phyloP scores from a whole-genome alignment of 2,888 invertebrate genomes.

The Stenodema calcarata region DNA sequence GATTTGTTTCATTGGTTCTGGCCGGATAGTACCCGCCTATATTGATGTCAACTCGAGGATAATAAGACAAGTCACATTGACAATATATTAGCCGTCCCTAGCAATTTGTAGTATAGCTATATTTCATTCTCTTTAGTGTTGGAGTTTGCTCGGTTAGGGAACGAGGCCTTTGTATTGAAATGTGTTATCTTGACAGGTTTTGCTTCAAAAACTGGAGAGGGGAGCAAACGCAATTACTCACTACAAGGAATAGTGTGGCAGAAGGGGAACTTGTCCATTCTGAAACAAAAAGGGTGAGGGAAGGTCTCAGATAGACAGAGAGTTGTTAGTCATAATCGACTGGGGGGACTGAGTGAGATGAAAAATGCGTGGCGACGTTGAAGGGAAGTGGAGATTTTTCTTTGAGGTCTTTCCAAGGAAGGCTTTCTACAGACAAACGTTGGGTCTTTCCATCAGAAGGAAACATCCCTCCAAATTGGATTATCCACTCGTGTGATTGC shows the following conservation, averaged over 20 bases:
- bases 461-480: neutral
- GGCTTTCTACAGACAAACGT: neutral
- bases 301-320: neutral
- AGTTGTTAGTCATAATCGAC: conserved; percentile 21
- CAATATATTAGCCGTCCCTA: neutral
- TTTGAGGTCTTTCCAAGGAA: neutral
- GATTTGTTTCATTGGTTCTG: neutral
- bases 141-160: neutral
- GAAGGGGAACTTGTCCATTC: neutral
- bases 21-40: neutral
- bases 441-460: neutral
- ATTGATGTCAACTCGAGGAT: neutral
- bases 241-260: conserved; percentile 15
- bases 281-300: neutral
- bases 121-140: conserved; percentile 28
- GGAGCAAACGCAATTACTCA: neutral
- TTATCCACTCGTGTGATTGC: conserved; percentile 26
- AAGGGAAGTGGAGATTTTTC: neutral
- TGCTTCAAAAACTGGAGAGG: neutral
- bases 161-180: conserved; percentile 18
- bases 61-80: neutral
- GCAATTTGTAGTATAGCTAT: neutral
- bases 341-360: neutral
- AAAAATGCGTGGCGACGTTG: neutral
- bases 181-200: conserved; percentile 27